These are phyloP conservation scores for Cottus gobio DNA, from an alignment of 2,113 vertebrate species.

Conservation along the genomic window DNA sequence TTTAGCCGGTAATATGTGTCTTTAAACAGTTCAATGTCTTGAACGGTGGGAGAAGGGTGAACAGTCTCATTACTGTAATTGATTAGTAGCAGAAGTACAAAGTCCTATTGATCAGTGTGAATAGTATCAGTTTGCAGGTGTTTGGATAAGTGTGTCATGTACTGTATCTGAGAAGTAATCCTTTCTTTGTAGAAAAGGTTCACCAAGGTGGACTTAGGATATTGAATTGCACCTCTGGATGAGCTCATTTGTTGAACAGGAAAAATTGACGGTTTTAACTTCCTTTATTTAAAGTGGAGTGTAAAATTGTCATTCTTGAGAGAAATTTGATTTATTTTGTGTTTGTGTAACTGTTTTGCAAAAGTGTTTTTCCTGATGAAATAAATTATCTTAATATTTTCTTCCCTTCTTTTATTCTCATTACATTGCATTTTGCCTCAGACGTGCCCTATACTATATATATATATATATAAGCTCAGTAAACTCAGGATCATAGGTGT, in stretches of 20 bases:
- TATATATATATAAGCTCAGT: no score
- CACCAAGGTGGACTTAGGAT: neutral
- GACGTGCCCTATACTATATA: neutral
- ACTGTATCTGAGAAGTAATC: slow-evolving; percentile 1
- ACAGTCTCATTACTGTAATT: slow-evolving; percentile 7
- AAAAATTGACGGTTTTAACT: neutral
- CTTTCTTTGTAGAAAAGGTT: neutral
- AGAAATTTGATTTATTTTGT: neutral
- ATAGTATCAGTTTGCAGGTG: slow-evolving; percentile 35
- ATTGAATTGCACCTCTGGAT: slow-evolving; percentile 4
- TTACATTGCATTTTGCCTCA: neutral
- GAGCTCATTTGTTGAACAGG: neutral
- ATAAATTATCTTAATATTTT: neutral
- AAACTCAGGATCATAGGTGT: neutral
- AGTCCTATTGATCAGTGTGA: slow-evolving; percentile 40
- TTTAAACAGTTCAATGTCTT: neutral
- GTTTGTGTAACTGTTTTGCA: neutral
- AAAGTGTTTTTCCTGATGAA: neutral
- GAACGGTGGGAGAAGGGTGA: neutral
- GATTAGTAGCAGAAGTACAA: slow-evolving; percentile 15
- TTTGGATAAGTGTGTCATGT: slow-evolving; percentile 14
- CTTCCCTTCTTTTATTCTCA: neutral
- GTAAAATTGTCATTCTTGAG: no score
- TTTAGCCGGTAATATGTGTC: neutral
- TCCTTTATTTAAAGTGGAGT: neutral